Percentiles rank a stretch among this genome's conserved stretches.
Evolutionary conservation across 2,113 vertebrate genomes (phyloP).

Genomic region (Channa maculata): DNA sequence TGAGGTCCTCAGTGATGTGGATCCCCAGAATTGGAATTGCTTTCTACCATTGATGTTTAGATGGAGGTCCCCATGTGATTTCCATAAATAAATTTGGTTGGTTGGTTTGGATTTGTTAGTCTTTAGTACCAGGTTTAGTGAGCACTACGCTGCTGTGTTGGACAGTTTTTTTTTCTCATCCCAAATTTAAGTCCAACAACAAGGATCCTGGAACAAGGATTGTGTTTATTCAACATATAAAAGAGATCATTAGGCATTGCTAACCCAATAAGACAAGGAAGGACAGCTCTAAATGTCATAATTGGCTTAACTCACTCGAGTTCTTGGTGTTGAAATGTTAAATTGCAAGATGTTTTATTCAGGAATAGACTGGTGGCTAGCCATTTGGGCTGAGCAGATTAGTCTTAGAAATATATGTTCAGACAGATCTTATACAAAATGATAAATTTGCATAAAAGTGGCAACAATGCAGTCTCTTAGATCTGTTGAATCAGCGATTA

Average conservation of each 20-base stretch:
- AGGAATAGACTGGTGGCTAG: not conserved
- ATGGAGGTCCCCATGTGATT: no score
- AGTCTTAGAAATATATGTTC: not conserved
- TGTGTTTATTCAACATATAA: no score
- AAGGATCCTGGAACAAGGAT: no score
- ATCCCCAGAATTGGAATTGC: no score
- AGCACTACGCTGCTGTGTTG: no score
- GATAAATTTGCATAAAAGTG: slow-evolving; percentile 2
- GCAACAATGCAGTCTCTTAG: slow-evolving; percentile 6
- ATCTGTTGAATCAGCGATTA: slow-evolving; percentile 26
- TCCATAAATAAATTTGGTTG: no score
- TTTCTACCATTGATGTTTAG: no score
- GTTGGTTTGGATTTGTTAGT: no score
- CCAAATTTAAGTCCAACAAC: no score
- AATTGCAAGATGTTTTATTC: not conserved
- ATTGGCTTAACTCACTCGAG: not conserved
- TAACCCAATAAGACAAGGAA: not conserved
- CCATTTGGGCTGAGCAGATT: not conserved
- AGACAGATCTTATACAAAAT: slow-evolving; percentile 36
- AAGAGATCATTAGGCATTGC: not conserved
- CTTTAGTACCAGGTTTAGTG: no score
- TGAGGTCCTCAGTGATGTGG: no score
- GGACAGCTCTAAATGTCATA: not conserved
- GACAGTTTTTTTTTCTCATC: no score
- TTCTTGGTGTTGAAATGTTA: not conserved